Percentiles rank a stretch among this genome's conserved stretches.
phyloP scores from a whole-genome alignment of 2,113 vertebrate species.

The Gymnobelideus leadbeateri region DNA sequence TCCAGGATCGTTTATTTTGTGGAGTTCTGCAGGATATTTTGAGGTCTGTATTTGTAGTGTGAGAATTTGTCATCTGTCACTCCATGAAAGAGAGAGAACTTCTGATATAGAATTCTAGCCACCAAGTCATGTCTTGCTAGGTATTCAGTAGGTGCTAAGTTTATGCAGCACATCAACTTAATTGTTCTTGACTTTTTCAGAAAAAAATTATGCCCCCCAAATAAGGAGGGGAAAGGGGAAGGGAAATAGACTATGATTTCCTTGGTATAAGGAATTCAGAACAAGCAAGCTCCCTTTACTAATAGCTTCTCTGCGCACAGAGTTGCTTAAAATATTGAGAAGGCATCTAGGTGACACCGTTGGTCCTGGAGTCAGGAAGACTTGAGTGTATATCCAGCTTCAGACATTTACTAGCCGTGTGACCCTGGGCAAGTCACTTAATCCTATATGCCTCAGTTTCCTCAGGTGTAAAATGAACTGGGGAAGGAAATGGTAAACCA shows the following conservation, averaged over 20 bases:
- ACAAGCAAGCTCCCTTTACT: not conserved
- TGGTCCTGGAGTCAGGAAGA: not conserved
- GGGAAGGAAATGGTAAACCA: not conserved
- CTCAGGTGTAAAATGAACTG: not conserved
- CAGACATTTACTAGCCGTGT: not conserved
- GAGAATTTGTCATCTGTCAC: not conserved
- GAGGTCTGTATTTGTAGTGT: not conserved
- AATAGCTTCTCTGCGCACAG: not conserved
- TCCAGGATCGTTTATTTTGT: not conserved
- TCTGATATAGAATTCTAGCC: not conserved
- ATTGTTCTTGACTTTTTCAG: not conserved
- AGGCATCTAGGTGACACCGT: not conserved
- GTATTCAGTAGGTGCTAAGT: not conserved
- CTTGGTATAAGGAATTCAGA: not conserved
- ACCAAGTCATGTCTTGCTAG: not conserved
- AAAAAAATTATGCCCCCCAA: not conserved
- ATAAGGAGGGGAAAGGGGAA: not conserved
- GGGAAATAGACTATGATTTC: not conserved
- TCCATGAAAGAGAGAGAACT: not conserved
- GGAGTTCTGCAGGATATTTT: conserved; percentile 6
- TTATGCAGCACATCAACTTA: not conserved
- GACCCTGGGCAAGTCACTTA: not conserved
- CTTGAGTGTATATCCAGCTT: not conserved
- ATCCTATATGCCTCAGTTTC: not conserved
- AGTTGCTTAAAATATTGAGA: not conserved